These are phyloP conservation scores for Charadrius vociferus DNA, from an alignment of 2,113 vertebrate genomes.

Conservation along the genomic window DNA sequence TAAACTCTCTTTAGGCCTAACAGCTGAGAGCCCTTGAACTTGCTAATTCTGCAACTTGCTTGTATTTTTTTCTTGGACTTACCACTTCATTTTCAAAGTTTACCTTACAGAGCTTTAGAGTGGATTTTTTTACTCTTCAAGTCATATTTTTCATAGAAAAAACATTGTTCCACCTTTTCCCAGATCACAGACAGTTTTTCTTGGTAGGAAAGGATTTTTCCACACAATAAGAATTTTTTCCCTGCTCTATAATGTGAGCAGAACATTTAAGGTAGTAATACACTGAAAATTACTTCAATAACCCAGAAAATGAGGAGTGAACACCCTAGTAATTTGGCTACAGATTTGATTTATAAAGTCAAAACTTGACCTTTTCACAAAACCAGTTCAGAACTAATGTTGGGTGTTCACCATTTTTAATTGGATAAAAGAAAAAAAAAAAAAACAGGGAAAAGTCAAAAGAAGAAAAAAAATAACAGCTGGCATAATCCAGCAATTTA, in stretches of 20 bases:
- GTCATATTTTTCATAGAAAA: not conserved
- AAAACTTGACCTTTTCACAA: not conserved
- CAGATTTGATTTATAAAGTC: not conserved
- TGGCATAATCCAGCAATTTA: not conserved
- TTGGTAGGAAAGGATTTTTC: not conserved
- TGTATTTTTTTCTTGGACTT: not conserved
- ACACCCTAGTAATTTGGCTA: not conserved
- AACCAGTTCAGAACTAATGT: not conserved
- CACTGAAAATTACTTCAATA: not conserved
- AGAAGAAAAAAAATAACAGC: not conserved
- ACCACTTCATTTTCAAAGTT: not conserved
- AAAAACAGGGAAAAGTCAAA: not conserved
- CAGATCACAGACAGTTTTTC: not conserved
- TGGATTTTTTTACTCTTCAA: not conserved
- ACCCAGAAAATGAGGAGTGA: not conserved
- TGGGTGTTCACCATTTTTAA: not conserved
- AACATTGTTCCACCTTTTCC: not conserved
- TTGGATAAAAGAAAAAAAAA: not conserved
- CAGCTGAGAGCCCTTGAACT: not conserved
- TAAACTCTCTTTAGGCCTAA: not conserved
- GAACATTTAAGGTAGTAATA: not conserved
- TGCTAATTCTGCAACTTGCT: not conserved
- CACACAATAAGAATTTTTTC: not conserved
- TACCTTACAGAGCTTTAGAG: not conserved
- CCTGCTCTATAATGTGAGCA: not conserved